Evolutionary conservation across 2,888 invertebrate species (phyloP), one percentile per base, ranked within the genome.

Genomic region (Apamea crenata): DNA sequence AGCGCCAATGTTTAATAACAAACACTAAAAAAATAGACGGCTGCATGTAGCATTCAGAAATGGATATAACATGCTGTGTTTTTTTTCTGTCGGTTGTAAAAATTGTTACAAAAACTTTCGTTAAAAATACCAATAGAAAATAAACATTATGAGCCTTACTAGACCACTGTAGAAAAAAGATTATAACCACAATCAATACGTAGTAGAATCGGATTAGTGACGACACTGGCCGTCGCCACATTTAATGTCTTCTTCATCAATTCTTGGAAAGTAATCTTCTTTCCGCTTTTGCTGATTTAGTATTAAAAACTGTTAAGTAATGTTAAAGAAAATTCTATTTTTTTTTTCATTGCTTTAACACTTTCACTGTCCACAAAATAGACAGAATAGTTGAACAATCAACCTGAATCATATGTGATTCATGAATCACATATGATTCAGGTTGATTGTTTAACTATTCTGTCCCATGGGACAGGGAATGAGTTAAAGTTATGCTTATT

Each of bases 101-200:
- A 73, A 16, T 18, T n/a, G 4, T 50, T 29, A 7, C 14, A 66
- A 66, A 79, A 87, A 63, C 21, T 74, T 70, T 56, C 12, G 61
- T 72, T 70, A 65, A 53, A 53, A 25, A 25, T 50, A 50, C 47
- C 3, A 47, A 47, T 47, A 18, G 18, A 50, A 16, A 40, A 66
- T n/a, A 40, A 40, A 44, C 10, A 2, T 10, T n/a, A 1, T n/a
- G 10, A n/a, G 10, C 18, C n/a, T 36, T 67, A n/a, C 66, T 18
- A 67, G 10, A 44, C 18, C 6, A n/a, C n/a, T 29, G 1, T 47
- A 29, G 40, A 29, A 44, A 47, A 18, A 25, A 56, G 10, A 44
- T n/a, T 67, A 68, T 29, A 12, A 14, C 68, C 21, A 68, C 6
- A 12, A 7, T 47, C 1, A 44, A 12, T 7, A 61, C 2, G 14